Percentiles rank a stretch among this genome's conserved stretches.
Conservation (phyloP, 1,140 invertebrate genomes). For the Drosophila takahashii region DNA sequence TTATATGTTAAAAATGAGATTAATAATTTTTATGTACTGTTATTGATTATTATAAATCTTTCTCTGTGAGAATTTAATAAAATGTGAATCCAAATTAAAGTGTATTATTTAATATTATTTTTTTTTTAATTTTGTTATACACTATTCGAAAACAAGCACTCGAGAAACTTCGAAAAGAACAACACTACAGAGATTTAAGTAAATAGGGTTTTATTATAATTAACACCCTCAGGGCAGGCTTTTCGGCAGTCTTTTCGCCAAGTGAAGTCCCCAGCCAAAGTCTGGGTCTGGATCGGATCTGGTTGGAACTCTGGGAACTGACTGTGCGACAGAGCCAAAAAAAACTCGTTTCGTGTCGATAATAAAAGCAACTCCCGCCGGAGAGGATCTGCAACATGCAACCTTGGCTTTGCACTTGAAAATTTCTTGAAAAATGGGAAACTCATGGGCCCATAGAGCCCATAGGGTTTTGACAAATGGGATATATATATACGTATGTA, state of each 20-base stretch:
- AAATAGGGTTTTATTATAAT: neutral
- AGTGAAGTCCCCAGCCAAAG: constrained; percentile 10
- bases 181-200: neutral
- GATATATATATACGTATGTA: too few relatives aligned
- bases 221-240: neutral
- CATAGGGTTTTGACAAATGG: constrained; percentile 71
- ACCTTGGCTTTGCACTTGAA: constrained; percentile 80
- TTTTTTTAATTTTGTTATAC: too few relatives aligned
- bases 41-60: too few relatives aligned
- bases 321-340: constrained; percentile 28
- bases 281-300: constrained; percentile 21
- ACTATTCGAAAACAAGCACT: too few relatives aligned
- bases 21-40: too few relatives aligned
- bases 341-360: constrained; percentile 73
- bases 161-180: too few relatives aligned
- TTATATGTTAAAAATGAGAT: too few relatives aligned
- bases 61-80: too few relatives aligned
- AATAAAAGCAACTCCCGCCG: constrained; percentile 56
- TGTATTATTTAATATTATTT: too few relatives aligned
- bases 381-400: constrained; percentile 46
- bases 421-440: constrained; percentile 21
- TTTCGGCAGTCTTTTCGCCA: constrained; percentile 9
- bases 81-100: too few relatives aligned
- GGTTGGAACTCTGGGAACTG: constrained; percentile 30
- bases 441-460: constrained; percentile 4